Base-by-base conservation (phyloP, 2,113 vertebrate species). In the Papio anubis region DNA sequence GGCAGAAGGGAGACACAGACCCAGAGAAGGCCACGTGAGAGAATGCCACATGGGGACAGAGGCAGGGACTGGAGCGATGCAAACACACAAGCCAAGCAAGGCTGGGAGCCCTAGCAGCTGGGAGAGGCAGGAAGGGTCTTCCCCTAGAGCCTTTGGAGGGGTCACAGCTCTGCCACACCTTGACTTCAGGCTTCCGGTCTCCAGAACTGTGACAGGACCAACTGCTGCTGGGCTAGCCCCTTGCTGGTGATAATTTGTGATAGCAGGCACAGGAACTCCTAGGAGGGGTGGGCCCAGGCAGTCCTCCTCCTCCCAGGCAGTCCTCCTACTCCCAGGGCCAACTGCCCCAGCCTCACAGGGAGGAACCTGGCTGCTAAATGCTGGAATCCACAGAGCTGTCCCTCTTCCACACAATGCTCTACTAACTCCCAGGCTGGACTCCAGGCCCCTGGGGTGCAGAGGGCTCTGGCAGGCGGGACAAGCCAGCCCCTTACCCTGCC, bases 41-140 rank as follows among this genome's bases (percentile, higher is more conserved):
- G 70, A 27, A n/a, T 55, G 40, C 52, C 70, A 18, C 0, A 0
- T 30, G 30, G 40, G 59, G 25, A 50, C 0, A 0, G 82, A 88
- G 88, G 64, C 27, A 25, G 40, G 38, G 50, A 8, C 12, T 1
- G 2, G 38, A 21, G 48, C 0, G 0, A n/a, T 6, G 23, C 1
- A 0, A 32, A 48, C 79, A 55, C 43, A 55, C 43, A 35, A 81
- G 83, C 73, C 6, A 8, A 30, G 61, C 61, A 30, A 30, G 30
- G 10, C 66, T 7, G 25, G 43, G 16, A 50, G 66, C 38, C 82
- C 14, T 13, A 6, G 30, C 4, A 43, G 81, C 55, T 16, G 21
- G 32, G 35, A 27, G 25, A 35, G 64, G 43, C 7, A 30, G 73
- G 82, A 30, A 27, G 23, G 35, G 14, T 0, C 35, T 64, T 21